Evolutionary conservation across 92 coral and sea anemone genomes (phyloP), one percentile per base, ranked within the genome.

Genomic region (Phymanthus crucifer): DNA sequence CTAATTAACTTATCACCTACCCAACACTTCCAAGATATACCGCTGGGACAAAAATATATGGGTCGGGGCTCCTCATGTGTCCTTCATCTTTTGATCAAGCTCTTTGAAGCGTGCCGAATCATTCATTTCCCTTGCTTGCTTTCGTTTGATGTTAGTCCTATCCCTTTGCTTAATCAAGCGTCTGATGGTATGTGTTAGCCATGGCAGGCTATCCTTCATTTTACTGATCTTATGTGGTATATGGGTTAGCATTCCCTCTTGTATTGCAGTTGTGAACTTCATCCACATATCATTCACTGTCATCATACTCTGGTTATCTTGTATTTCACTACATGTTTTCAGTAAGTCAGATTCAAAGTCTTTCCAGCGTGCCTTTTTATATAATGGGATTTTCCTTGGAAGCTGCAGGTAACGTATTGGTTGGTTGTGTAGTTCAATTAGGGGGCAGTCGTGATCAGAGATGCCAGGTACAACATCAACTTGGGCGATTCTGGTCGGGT

Each of bases 381-480:
- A 88, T 9, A 77, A 80, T 36, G 94, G 91, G 72, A 90, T 83
- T 71, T 87, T 61, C n/a, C 89, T 70, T 17, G 86, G 88, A 14
- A 3, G 71, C 80, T 82, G 92, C 23, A 6, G 71, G 81, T 88
- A 45, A 13, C 92, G 78, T 84, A 88, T 74, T 21, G 86, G 90
- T 50, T 66, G 81, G 31, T 74, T 61, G 72, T 86, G 83, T 26
- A 81, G 34, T 7, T 58, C 77, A 18, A 80, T 45, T 17, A 86
- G 69, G 9, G 90, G 86, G 80, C 90, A 86, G 57, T 86, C 90
- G 69, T 86, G 90, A 75, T 86, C 90, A 43, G 91, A 84, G 18
- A 88, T 75, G 18, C 88, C 87, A 18, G 91, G 79, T 7, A 89
- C 32, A n/a, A 84, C 73, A 34, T 21, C 57, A 11, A 81, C 81